Conservation (phyloP, 2,888 invertebrate genomes). For the Philopedon plagiatum region DNA sequence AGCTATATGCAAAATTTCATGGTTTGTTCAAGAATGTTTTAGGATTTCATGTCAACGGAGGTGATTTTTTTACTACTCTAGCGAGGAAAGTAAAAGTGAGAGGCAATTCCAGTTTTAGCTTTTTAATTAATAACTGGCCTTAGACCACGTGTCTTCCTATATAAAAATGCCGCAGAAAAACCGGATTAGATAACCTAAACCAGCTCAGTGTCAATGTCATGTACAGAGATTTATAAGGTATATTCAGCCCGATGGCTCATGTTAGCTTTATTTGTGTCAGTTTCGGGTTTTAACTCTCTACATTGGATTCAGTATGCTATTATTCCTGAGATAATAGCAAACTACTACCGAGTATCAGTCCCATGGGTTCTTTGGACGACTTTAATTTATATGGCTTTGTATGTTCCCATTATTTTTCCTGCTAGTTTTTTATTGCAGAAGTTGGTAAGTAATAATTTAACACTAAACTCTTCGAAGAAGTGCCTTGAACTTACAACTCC, state of each 20-base stretch:
- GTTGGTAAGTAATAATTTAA: not conserved
- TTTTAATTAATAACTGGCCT: too few species aligned
- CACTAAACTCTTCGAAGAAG: too few species aligned
- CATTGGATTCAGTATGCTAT: slow-evolving; percentile 99
- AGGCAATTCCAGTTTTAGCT: too few species aligned
- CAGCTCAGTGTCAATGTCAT: slow-evolving; percentile 53
- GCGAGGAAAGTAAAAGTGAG: too few species aligned
- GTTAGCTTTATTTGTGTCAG: slow-evolving; percentile 87
- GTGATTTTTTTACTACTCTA: too few species aligned
- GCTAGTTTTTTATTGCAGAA: slow-evolving; percentile 93
- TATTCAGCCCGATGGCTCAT: slow-evolving; percentile 89
- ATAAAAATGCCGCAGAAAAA: too few species aligned
- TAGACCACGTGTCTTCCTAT: too few species aligned
- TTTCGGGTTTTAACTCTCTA: slow-evolving; percentile 92
- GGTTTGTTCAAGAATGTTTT: too few species aligned
- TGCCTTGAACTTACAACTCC: too few species aligned
- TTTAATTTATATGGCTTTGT: slow-evolving; percentile 97
- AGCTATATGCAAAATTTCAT: too few species aligned
- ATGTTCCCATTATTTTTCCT: slow-evolving; percentile 97
- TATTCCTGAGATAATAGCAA: slow-evolving; percentile 86
- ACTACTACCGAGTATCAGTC: slow-evolving; percentile 82
- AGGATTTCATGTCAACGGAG: too few species aligned
- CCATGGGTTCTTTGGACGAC: slow-evolving; percentile 95
- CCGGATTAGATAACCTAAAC: not conserved
- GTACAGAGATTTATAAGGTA: slow-evolving; percentile 73